phyloP scores from a whole-genome alignment of 2,888 invertebrate species.

The Caenorhabditis angaria region DNA sequence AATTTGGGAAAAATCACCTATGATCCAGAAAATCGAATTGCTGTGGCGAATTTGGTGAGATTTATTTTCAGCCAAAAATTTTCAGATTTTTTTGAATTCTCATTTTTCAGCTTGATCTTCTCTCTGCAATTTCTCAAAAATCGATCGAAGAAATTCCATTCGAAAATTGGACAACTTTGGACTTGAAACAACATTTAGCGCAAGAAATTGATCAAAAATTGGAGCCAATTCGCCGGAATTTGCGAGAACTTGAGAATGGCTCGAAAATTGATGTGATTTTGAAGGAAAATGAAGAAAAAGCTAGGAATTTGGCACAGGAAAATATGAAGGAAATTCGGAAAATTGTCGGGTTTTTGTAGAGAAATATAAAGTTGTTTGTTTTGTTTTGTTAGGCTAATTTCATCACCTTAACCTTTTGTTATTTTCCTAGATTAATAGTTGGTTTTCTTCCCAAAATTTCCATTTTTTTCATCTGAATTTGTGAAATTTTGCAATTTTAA shows the following conservation, averaged over 20 bases:
- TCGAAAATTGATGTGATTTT: slow-evolving; percentile 48
- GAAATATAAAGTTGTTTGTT: slow-evolving; percentile 3
- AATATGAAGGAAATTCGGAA: slow-evolving; percentile 40
- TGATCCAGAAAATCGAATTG: slow-evolving; percentile 83
- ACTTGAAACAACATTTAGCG: slow-evolving; percentile 46
- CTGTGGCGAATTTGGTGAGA: slow-evolving; percentile 86
- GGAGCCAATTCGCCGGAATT: slow-evolving; percentile 36
- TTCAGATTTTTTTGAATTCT: not conserved
- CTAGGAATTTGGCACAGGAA: slow-evolving; percentile 40
- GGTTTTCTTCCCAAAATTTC: not conserved
- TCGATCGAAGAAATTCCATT: slow-evolving; percentile 13
- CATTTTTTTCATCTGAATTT: not conserved
- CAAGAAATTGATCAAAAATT: slow-evolving; percentile 38
- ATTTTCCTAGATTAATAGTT: not conserved
- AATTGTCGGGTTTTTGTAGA: slow-evolving; percentile 39
- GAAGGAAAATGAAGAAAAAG: slow-evolving; percentile 35
- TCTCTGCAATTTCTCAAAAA: slow-evolving; percentile 28
- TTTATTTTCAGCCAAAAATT: not conserved
- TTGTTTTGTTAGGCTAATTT: not conserved
- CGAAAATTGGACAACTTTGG: slow-evolving; percentile 35
- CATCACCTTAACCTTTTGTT: not conserved
- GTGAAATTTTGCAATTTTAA: not conserved
- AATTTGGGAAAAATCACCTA: slow-evolving; percentile 84
- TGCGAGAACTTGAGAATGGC: slow-evolving; percentile 29
- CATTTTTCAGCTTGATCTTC: slow-evolving; percentile 40